Evolutionary conservation across 2,797 vertebrate species (phyloP).

Genomic region (Dromococcyx pavoninus): DNA sequence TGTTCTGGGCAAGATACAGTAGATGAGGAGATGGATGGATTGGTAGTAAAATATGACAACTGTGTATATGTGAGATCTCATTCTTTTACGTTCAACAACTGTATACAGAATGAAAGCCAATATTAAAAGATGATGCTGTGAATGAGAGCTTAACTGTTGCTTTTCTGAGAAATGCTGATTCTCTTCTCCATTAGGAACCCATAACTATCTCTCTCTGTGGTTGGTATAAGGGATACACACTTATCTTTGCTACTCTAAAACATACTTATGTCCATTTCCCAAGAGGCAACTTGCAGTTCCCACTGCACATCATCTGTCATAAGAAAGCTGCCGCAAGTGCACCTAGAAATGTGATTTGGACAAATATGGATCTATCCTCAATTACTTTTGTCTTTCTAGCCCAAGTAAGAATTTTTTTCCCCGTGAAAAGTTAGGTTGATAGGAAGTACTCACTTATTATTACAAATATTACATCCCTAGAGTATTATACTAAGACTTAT

Average conservation of each 20-base stretch:
- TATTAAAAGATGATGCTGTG: not conserved
- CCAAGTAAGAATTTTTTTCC: not conserved
- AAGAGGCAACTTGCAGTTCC: not conserved
- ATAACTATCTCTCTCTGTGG: not conserved
- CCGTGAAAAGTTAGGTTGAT: not conserved
- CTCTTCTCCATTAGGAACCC: not conserved
- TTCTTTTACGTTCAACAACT: not conserved
- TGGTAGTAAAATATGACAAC: not conserved
- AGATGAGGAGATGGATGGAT: not conserved
- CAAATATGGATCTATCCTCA: not conserved
- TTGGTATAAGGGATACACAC: not conserved
- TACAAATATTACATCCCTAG: not conserved
- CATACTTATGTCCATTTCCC: not conserved
- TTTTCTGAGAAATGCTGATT: not conserved
- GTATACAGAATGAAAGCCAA: not conserved
- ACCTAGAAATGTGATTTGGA: not conserved
- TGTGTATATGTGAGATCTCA: not conserved
- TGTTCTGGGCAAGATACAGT: not conserved
- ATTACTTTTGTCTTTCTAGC: not conserved
- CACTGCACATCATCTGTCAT: not conserved
- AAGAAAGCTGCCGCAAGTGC: not conserved
- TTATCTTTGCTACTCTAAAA: not conserved
- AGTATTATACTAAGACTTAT: not conserved
- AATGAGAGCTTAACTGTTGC: not conserved
- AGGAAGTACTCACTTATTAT: not conserved